These are phyloP conservation scores for Lepidochrysops patricia DNA, from an alignment of 2,888 invertebrate genomes.

Conservation along the genomic window DNA sequence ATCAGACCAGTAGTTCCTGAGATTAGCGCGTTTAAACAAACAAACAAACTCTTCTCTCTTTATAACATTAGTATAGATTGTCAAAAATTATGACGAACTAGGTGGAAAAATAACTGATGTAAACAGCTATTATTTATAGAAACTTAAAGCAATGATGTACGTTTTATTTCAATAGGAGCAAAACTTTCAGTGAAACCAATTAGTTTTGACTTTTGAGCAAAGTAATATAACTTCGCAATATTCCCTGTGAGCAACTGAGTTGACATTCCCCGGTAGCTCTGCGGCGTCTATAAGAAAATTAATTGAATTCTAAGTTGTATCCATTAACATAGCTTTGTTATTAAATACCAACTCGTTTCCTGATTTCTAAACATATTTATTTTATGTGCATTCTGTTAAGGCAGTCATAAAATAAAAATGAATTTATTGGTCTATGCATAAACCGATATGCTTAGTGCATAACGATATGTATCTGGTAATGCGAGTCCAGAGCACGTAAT, in stretches of 20 bases:
- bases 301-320: neutral
- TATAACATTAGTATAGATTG: too few species aligned
- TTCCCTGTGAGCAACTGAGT: neutral
- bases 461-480: constrained; percentile 1
- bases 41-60: too few species aligned
- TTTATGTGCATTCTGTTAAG: too few species aligned
- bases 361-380: neutral
- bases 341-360: neutral
- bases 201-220: neutral
- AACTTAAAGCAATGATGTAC: too few species aligned
- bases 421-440: neutral
- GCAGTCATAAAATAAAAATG: neutral
- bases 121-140: too few species aligned
- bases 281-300: constrained; percentile 1
- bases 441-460: neutral
- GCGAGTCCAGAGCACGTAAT: neutral
- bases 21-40: too few species aligned
- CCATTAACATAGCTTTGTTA: neutral
- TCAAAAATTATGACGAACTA: neutral
- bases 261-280: neutral
- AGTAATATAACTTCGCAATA: neutral
- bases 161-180: neutral
- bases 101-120: neutral
- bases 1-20: neutral
- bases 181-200: neutral